Percentiles rank a stretch among this genome's conserved stretches.
phyloP scores from a whole-genome alignment of 2,797 vertebrate species.

The Amphiprion clarkii region DNA sequence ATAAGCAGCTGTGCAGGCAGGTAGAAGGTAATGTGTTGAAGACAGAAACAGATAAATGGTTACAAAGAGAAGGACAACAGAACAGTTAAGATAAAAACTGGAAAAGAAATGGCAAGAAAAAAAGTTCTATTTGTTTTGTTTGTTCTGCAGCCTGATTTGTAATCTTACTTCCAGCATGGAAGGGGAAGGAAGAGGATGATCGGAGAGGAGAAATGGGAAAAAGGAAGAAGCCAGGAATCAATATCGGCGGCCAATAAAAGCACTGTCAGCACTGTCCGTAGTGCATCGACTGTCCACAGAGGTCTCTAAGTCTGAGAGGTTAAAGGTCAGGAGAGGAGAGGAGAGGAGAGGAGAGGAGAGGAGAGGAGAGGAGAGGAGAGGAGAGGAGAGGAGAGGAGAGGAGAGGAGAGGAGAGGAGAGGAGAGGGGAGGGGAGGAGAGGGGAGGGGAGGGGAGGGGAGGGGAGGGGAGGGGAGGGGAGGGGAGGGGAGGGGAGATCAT shows the following conservation, averaged over 20 bases:
- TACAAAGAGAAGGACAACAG: neutral
- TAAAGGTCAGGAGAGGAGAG: constrained; percentile 50
- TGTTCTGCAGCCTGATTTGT: constrained; percentile 26
- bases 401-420: constrained; percentile 10
- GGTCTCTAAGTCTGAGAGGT: constrained; percentile 87
- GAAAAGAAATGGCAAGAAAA: neutral
- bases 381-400: too few species aligned
- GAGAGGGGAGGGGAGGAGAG: constrained; percentile 17
- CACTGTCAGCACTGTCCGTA: constrained; percentile 87
- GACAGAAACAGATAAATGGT: constrained; percentile 4
- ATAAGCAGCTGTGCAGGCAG: constrained; percentile 25
- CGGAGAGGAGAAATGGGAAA: constrained; percentile 60
- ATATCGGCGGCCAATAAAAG: constrained; percentile 82
- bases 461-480: too few species aligned
- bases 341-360: constrained; percentile 27
- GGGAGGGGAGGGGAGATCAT: neutral
- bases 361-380: neutral
- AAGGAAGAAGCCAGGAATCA: constrained; percentile 73
- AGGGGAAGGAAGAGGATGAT: constrained; percentile 61
- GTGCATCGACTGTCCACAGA: constrained; percentile 89
- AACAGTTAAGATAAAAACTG: neutral
- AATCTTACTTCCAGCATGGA: constrained; percentile 69
- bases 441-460: constrained; percentile 8
- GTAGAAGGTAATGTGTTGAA: constrained; percentile 2
- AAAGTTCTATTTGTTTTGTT: neutral